A percentile compares a stretch with the other conserved stretches of the same genome.
Evolutionary conservation across 2,888 invertebrate species (phyloP).

Genomic region (Aspidiotus rigidus): DNA sequence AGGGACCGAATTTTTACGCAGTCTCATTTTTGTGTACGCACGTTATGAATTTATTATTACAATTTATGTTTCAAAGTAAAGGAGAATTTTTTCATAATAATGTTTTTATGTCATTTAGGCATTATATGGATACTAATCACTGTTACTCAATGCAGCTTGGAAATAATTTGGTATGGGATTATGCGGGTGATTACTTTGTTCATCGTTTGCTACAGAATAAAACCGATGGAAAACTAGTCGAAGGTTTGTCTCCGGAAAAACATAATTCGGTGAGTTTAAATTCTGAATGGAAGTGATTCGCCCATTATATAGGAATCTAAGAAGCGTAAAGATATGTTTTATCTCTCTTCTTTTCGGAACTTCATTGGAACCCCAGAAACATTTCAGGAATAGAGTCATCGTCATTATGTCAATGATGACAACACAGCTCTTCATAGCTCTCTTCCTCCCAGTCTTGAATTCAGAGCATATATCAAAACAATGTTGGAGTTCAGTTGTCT

Average conservation of each 20-base stretch:
- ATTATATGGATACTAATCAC: slow-evolving; percentile 90
- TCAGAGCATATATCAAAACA: too few species aligned
- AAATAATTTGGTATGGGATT: slow-evolving; percentile 97
- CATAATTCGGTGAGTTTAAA: slow-evolving; percentile 22
- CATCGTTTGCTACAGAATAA: slow-evolving; percentile 94
- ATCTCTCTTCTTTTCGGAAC: too few species aligned
- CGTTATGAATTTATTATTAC: neutral
- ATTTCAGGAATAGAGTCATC: too few species aligned
- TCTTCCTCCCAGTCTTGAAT: too few species aligned
- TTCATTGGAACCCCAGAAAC: too few species aligned
- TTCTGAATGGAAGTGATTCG: neutral
- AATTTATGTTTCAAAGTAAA: neutral
- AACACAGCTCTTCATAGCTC: too few species aligned
- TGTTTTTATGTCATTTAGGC: slow-evolving; percentile 48
- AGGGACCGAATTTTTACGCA: neutral
- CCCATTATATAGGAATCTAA: too few species aligned
- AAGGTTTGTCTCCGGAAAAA: slow-evolving; percentile 48
- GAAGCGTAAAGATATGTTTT: too few species aligned
- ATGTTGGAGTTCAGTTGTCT: too few species aligned
- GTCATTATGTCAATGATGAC: too few species aligned
- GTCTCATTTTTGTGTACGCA: neutral
- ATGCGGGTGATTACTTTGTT: slow-evolving; percentile 94
- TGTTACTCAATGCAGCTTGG: slow-evolving; percentile 95
- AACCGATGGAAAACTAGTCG: slow-evolving; percentile 88
- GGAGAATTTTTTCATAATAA: neutral